phyloP scores from a whole-genome alignment of 1,140 invertebrate species.

The Tetramorium parvispinum region DNA sequence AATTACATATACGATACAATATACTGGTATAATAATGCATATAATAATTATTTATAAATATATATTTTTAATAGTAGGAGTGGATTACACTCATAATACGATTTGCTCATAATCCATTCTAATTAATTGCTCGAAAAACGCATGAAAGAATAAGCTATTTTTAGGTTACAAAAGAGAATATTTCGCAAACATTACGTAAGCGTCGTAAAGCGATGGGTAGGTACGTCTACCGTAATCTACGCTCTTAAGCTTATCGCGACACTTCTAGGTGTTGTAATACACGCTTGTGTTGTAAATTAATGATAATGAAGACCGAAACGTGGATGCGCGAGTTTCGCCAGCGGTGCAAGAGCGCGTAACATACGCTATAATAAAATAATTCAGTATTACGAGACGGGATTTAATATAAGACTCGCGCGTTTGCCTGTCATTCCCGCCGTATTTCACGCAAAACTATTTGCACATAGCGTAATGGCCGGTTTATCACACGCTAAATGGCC shows the following conservation, averaged over 20 bases:
- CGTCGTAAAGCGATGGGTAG: constrained; percentile 39
- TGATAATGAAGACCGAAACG: constrained; percentile 63
- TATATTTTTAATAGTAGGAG: background rate
- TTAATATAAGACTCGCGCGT: constrained; percentile 15
- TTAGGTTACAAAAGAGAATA: constrained; percentile 13
- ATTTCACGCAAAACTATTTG: constrained; percentile 50
- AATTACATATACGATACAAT: background rate
- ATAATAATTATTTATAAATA: background rate
- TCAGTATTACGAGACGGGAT: constrained; percentile 25
- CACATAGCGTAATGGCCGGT: constrained; percentile 14
- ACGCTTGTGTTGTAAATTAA: constrained; percentile 60
- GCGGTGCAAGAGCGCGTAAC: background rate
- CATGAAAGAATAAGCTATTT: constrained; percentile 6
- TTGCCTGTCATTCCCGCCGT: constrained; percentile 26
- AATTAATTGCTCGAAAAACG: constrained; percentile 34
- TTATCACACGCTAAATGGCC: constrained; percentile 39
- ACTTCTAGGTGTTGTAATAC: constrained; percentile 52
- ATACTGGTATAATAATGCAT: background rate
- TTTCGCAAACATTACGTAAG: constrained; percentile 43
- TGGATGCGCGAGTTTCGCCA: constrained; percentile 10
- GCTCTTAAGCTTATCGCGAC: constrained; percentile 62
- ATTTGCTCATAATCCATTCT: background rate
- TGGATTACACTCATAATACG: background rate
- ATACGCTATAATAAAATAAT: constrained; percentile 43
- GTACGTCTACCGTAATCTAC: constrained; percentile 53